Base-by-base conservation (phyloP, 1,140 invertebrate genomes). In the Propsilocerus akamusi region DNA sequence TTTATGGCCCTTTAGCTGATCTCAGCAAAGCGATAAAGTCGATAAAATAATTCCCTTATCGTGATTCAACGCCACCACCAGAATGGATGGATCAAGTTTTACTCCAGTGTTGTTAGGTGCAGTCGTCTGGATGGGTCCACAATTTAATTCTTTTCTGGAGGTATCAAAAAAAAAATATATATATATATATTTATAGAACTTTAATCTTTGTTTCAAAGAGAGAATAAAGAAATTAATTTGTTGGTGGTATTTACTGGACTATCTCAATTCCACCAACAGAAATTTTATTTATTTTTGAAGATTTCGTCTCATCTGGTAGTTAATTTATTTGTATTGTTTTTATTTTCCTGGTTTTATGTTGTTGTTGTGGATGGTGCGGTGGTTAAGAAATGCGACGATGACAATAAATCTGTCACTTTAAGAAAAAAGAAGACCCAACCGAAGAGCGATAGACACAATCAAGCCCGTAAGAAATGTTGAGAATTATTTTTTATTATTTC, bases 371-470 rank as follows among this genome's bases (percentile, higher is more conserved):
- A 30, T n/a, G 28, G n/a, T n/a, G n/a, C n/a, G n/a, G n/a, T 10
- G 8, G 14, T 20, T 3, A 20, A 41, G 14, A 20, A 41, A 17
- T n/a, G n/a, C n/a, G n/a, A 4, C 6, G n/a, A 20, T 41, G 34
- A 41, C 14, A 41, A 41, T 41, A 41, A 41, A 41, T 41, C 34
- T 41, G 34, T 41, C 34, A 41, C 34, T n/a, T 41, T 20, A 41
- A 41, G 14, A 20, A 17, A 17, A 41, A 1, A 37, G 14, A 37
- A 41, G n/a, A 41, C 8, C 2, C 28, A 26, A 26, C 5, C 26
- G n/a, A n/a, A 30, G 6, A 30, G 28, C 10, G 28, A 30, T 8
- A 30, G n/a, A 30, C 10, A 30, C 10, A 8, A 8, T 30, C 28
- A 30, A 30, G 10, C n/a, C 10, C 28, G 28, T 41, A 8, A 41